Conservation (phyloP, 1,140 invertebrate genomes). For the Hydropsyche tenuis region DNA sequence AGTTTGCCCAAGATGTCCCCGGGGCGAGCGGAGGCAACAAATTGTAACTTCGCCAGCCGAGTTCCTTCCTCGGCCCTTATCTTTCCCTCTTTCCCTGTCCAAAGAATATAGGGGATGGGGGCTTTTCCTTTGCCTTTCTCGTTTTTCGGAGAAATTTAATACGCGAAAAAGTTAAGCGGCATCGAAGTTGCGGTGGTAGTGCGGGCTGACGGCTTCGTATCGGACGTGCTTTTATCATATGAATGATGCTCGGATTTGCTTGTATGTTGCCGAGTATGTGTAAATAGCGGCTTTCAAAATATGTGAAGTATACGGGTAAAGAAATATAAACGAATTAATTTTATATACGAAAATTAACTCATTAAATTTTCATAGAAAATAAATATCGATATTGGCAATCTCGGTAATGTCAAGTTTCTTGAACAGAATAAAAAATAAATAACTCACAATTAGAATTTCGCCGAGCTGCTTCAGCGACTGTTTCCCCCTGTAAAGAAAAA, state of each 20-base stretch:
- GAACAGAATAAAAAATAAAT: neutral
- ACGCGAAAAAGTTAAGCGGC: constrained; percentile 10
- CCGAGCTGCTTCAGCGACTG: constrained; percentile 12
- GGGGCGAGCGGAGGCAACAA: constrained; percentile 21
- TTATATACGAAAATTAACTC: too few species aligned
- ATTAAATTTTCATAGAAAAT: too few species aligned
- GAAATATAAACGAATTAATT: too few species aligned
- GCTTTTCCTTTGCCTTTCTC: neutral
- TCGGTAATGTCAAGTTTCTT: too few species aligned
- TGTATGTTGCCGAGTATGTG: too few species aligned
- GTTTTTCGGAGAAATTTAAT: constrained; percentile 19
- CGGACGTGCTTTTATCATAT: too few species aligned
- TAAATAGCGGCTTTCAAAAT: too few species aligned
- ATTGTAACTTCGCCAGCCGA: constrained; percentile 20
- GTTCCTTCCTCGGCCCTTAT: constrained; percentile 19
- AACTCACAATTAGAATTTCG: constrained; percentile 27
- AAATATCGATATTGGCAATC: too few species aligned
- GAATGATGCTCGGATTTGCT: too few species aligned
- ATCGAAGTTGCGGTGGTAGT: neutral
- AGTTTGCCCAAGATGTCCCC: constrained; percentile 19
- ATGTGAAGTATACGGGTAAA: too few species aligned
- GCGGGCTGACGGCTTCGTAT: neutral
- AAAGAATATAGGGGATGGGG: neutral
- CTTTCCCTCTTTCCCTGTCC: neutral
- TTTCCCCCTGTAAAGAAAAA: constrained; percentile 26